Base-by-base conservation (phyloP, 2,797 vertebrate species). In the Eulemur albifrons region DNA sequence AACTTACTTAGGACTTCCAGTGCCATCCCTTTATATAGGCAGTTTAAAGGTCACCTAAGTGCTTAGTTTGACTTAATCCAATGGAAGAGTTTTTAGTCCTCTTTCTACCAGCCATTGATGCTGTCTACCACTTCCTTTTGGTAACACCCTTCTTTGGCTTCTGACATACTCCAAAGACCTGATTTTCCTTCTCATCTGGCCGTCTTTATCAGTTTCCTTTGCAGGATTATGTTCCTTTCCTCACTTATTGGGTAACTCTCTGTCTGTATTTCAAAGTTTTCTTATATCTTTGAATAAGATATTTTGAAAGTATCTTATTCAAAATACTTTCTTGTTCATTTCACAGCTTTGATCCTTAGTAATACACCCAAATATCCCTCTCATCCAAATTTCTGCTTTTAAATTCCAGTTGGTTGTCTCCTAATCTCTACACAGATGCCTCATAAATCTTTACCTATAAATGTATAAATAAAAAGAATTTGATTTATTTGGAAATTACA, bases 181-280 rank as follows among this genome's bases (percentile, higher is more conserved):
- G 23, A 76, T 38, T 52, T 61, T 75, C 35, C 17, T 27, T 82
- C n/a, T 8, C 7, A 4, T 15, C 30, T 72, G 21, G 45, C 1
- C 7, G 4, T 83, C 7, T 69, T 76, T 54, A 5, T 65, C 32
- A 17, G 27, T 72, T 87, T 35, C 20, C 13, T 85, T 30, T 73
- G 4, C 1, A 35, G 12, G 4, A 6, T 17, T 43, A 10, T 12
- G 23, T 1, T 32, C 13, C 20, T 67, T 63, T 38, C 9, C 6
- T 1, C 11, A 23, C 17, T 8, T 20, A 30, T 0, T 38, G 52
- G n/a, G 0, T 23, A 23, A 38, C 14, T 54, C 4, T 25, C 7
- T 11, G 21, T 18, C 27, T 18, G 6, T 77, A 4, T n/a, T 85
- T 43, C 43, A 40, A 40, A 40, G 38, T 40, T 40, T 40, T 40